Evolutionary conservation across 2,888 invertebrate genomes (phyloP).

Genomic region (Sinopyrophorus schimmeli): DNA sequence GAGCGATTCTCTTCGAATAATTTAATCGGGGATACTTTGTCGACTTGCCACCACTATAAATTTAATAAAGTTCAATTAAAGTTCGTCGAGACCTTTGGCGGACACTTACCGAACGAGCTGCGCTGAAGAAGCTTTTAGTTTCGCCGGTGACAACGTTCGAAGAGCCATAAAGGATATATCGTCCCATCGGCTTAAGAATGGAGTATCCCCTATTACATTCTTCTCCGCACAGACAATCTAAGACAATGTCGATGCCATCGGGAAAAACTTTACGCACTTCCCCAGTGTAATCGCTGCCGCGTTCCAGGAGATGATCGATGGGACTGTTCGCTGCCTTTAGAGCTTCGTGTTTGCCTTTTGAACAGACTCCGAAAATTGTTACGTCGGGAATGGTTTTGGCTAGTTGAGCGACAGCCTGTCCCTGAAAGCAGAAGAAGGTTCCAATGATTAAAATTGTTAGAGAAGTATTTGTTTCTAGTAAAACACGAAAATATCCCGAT

Average conservation of each 20-base stretch:
- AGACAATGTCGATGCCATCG: slow-evolving; percentile 82
- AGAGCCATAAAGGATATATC: slow-evolving; percentile 85
- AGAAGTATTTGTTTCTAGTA: no score
- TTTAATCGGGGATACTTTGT: slow-evolving; percentile 86
- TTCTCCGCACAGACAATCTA: slow-evolving; percentile 88
- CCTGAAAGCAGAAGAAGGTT: slow-evolving; percentile 66
- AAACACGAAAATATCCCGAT: no score
- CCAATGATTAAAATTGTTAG: no score
- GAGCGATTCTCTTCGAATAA: slow-evolving; percentile 88
- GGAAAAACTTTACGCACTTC: slow-evolving; percentile 80
- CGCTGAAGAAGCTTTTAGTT: slow-evolving; percentile 89
- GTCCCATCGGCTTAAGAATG: slow-evolving; percentile 84
- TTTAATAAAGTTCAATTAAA: slow-evolving; percentile 24
- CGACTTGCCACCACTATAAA: slow-evolving; percentile 88
- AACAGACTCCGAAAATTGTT: slow-evolving; percentile 83
- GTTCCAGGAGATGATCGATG: slow-evolving; percentile 79
- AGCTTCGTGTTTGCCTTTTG: slow-evolving; percentile 83
- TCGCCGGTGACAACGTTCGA: slow-evolving; percentile 89
- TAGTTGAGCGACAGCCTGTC: slow-evolving; percentile 82
- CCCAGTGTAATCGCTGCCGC: slow-evolving; percentile 78
- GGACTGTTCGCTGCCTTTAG: slow-evolving; percentile 69
- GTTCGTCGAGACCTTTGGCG: neutral
- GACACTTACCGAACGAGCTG: slow-evolving; percentile 82
- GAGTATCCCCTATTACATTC: slow-evolving; percentile 84
- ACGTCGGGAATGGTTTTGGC: slow-evolving; percentile 79